Evolutionary conservation across 92 coral and sea anemone species (phyloP), one percentile per base, ranked within the genome.

Genomic region (Parazoanthus swiftii): DNA sequence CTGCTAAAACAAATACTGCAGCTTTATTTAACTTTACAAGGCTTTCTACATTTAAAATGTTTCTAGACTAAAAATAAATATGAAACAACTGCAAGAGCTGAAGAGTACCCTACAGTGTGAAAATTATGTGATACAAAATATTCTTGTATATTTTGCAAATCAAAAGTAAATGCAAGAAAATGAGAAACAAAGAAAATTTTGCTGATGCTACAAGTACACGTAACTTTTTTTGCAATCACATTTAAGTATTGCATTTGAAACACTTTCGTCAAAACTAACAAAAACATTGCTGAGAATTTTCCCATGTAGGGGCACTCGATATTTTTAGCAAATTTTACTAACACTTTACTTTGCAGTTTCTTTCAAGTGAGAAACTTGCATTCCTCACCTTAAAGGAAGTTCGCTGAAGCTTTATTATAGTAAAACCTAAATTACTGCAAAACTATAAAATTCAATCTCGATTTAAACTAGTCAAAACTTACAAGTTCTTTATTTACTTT

Each of bases 51-150:
- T 43, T 43, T 77, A 39, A 48, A 76, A 44, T 37, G 79, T 39
- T 76, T 35, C 78, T 74, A 25, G 37, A 78, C 81, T 51, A 79
- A 44, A 72, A 79, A 79, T 79, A 79, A 79, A 79, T 79, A 79
- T 46, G 42, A 76, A 39, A 39, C 23, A 13, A 76, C 39, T 76
- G 43, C n/a, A 72, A n/a, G 76, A 26, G 70, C 21, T 63, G 26
- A 63, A 1, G 70, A 63, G 26, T 18, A 63, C 70, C 70, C n/a
- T 63, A 63, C 70, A 2, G 6, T 63, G 70, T 3, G 70, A 63
- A 63, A 14, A 18, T 63, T 23, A 3, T 0, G 26, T 63, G n/a
- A 63, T 63, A 5, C 25, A 23, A 63, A 18, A 18, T 63, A 63
- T 63, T 63, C 70, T 3, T 3, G 16, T 23, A 20, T 21, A 9